Conservation (phyloP, 2,113 vertebrate species). For the Neoarius graeffei region DNA sequence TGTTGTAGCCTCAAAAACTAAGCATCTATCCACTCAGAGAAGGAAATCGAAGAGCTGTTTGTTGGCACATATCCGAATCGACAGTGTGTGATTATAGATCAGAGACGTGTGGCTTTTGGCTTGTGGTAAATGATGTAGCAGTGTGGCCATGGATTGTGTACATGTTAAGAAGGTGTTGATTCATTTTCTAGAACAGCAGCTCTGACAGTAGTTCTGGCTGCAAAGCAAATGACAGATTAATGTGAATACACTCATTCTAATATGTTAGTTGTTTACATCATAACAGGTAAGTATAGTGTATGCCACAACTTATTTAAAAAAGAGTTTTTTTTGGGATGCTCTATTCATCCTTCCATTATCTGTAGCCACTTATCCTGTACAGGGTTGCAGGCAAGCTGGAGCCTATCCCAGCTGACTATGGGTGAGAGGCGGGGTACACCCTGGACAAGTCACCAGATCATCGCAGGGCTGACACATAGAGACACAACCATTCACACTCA, state of each 20-base stretch:
- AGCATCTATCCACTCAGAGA: background rate
- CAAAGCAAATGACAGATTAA: background rate
- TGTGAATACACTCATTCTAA: background rate
- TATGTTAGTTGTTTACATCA: background rate
- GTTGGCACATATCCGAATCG: background rate
- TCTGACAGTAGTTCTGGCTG: background rate
- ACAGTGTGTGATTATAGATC: conserved; percentile 4
- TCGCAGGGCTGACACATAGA: too few species aligned
- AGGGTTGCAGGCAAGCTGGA: too few species aligned
- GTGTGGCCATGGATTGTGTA: background rate
- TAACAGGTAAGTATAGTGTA: background rate
- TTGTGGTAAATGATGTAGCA: conserved; percentile 7
- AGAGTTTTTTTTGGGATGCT: too few species aligned
- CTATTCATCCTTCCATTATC: too few species aligned
- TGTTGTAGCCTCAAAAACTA: conserved; percentile 1
- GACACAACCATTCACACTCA: too few species aligned
- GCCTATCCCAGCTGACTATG: too few species aligned
- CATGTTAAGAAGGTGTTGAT: background rate
- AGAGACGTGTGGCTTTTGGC: conserved; percentile 14
- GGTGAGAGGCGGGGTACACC: too few species aligned
- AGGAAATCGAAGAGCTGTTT: conserved; percentile 1
- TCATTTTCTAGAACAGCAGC: background rate
- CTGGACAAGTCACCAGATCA: too few species aligned
- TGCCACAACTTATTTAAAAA: background rate
- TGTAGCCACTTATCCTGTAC: too few species aligned